These are phyloP conservation scores for Noctua janthe DNA, from an alignment of 2,888 invertebrate species.

Conservation along the genomic window DNA sequence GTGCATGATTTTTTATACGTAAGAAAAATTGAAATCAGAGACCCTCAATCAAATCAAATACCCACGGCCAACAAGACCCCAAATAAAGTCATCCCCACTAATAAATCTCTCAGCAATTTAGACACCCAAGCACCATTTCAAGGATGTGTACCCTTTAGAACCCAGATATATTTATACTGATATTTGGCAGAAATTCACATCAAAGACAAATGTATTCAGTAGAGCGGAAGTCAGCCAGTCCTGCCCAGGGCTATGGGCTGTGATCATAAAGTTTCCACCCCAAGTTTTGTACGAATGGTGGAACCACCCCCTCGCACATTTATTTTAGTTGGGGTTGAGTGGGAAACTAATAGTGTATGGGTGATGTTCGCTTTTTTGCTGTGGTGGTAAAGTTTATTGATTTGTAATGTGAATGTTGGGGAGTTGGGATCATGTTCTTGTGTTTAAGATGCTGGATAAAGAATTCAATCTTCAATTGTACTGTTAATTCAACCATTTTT, in stretches of 20 bases:
- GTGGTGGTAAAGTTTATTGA: slow-evolving; percentile 30
- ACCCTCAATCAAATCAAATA: neutral
- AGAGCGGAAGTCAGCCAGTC: slow-evolving; percentile 45
- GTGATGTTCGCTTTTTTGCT: slow-evolving; percentile 50
- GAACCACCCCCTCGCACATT: slow-evolving; percentile 47
- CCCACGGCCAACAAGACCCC: too few species aligned
- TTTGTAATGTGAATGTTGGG: slow-evolving; percentile 5
- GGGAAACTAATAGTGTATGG: slow-evolving; percentile 57
- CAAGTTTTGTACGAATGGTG: slow-evolving; percentile 49
- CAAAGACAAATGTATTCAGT: slow-evolving; percentile 52
- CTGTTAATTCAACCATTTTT: too few species aligned
- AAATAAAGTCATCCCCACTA: neutral
- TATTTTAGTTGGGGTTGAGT: slow-evolving; percentile 56
- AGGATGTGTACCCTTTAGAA: neutral
- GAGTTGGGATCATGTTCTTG: neutral
- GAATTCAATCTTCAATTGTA: neutral
- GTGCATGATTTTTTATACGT: too few species aligned
- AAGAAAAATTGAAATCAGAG: neutral
- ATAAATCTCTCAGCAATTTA: neutral
- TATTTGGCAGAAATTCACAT: slow-evolving; percentile 54
- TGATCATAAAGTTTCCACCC: slow-evolving; percentile 61
- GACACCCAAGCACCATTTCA: neutral
- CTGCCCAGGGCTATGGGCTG: slow-evolving; percentile 38
- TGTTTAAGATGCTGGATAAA: neutral
- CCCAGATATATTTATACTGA: slow-evolving; percentile 7